Evolutionary conservation across 2,113 vertebrate genomes (phyloP).

Genomic region (Campylorhamphus procurvoides): DNA sequence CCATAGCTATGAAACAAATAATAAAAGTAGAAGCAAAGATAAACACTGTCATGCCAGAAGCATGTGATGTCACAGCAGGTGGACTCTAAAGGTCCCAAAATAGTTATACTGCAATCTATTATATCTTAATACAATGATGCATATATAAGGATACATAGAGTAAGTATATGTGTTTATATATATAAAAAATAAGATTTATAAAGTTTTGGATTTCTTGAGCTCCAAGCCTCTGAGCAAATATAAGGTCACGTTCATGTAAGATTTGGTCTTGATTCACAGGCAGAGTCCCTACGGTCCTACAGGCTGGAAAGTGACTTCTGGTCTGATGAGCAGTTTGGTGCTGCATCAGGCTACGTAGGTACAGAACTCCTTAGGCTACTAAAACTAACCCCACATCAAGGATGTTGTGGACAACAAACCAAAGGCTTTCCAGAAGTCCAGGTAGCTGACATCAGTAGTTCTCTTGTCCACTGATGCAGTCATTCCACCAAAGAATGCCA

Average conservation of each 20-base stretch:
- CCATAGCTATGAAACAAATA: not conserved
- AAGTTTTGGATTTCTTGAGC: not conserved
- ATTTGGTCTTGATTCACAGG: not conserved
- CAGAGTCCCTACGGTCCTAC: not conserved
- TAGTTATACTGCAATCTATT: not conserved
- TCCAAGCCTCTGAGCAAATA: not conserved
- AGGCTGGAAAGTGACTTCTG: not conserved
- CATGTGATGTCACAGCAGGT: not conserved
- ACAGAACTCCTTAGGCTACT: not conserved
- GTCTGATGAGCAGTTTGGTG: not conserved
- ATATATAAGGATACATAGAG: not conserved
- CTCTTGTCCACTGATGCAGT: not conserved
- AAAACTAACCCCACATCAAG: not conserved
- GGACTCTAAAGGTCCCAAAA: not conserved
- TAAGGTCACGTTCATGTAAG: not conserved
- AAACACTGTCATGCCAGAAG: not conserved
- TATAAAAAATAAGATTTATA: not conserved
- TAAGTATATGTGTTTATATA: not conserved
- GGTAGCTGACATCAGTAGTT: not conserved
- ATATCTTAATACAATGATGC: not conserved
- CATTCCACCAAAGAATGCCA: not conserved
- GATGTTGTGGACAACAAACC: not conserved
- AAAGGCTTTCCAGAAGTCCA: not conserved
- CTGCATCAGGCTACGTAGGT: not conserved
- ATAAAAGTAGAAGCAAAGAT: not conserved